Percentiles rank a stretch among this genome's conserved stretches.
These are phyloP conservation scores for Pomatostomus ruficeps DNA, from an alignment of 2,113 vertebrate species.

Conservation along the genomic window DNA sequence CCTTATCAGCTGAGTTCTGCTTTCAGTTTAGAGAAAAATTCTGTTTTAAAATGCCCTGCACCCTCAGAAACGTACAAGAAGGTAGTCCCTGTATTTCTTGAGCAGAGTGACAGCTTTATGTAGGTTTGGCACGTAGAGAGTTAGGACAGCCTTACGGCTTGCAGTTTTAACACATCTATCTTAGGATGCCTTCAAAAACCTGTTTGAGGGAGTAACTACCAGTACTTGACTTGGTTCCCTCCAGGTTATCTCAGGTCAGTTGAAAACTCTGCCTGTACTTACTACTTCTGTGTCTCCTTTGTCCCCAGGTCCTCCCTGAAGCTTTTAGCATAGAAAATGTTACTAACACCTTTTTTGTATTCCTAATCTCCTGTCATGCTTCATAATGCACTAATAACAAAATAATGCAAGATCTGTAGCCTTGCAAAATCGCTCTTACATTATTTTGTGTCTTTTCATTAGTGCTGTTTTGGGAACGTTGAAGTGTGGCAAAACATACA, in stretches of 20 bases:
- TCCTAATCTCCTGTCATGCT: background rate
- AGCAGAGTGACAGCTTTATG: background rate
- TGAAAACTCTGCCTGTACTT: background rate
- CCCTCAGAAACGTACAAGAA: background rate
- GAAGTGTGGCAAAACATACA: background rate
- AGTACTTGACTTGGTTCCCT: background rate
- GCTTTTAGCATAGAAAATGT: background rate
- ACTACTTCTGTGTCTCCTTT: background rate
- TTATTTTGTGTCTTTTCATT: background rate
- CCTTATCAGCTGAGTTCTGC: background rate
- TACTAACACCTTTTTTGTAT: background rate
- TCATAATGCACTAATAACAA: background rate
- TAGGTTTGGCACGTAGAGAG: background rate
- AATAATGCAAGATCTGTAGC: background rate
- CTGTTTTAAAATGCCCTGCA: background rate
- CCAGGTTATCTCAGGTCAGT: background rate
- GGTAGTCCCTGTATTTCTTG: background rate
- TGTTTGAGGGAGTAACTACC: background rate
- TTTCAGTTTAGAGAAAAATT: background rate
- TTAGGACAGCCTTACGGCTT: background rate
- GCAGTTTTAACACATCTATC: background rate
- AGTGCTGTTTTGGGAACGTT: background rate
- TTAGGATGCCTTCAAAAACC: background rate
- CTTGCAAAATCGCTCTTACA: background rate
- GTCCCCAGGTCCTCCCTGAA: background rate